A percentile compares a stretch with the other conserved stretches of the same genome.
Evolutionary conservation across 1,140 invertebrate species (phyloP).

Genomic region (Sinonovacula constricta): DNA sequence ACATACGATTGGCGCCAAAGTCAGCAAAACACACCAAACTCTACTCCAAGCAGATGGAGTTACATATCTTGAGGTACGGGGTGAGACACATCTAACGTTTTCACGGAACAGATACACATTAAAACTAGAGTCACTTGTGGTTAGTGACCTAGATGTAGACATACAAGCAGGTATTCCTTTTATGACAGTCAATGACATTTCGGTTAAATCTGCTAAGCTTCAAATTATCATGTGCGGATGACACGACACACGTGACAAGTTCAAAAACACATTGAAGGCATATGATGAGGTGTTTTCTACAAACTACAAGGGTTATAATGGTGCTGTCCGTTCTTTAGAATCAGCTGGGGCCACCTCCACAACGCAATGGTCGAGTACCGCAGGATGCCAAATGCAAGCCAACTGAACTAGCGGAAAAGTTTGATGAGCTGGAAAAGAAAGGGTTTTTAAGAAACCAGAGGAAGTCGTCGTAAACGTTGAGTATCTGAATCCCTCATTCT

Average conservation of each 20-base stretch:
- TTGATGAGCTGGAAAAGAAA: slow-evolving; percentile 50
- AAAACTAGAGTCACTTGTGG: not conserved
- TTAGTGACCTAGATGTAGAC: not conserved
- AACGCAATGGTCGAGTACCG: slow-evolving; percentile 56
- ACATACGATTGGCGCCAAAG: not conserved
- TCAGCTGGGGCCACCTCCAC: slow-evolving; percentile 54
- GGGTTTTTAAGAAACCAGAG: slow-evolving; percentile 29
- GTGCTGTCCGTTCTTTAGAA: slow-evolving; percentile 51
- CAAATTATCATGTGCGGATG: too few species aligned
- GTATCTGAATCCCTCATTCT: slow-evolving; percentile 46
- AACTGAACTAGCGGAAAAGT: slow-evolving; percentile 51
- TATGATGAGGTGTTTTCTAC: slow-evolving; percentile 51
- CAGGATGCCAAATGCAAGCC: slow-evolving; percentile 51
- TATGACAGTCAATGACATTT: slow-evolving; percentile 8
- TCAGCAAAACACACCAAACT: not conserved
- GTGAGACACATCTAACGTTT: not conserved
- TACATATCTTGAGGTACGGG: not conserved
- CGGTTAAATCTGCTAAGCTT: not conserved
- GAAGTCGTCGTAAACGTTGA: slow-evolving; percentile 34
- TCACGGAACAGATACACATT: not conserved
- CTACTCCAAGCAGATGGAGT: not conserved
- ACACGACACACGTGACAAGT: slow-evolving; percentile 35
- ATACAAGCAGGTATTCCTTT: not conserved
- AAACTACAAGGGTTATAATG: slow-evolving; percentile 55
- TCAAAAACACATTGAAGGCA: slow-evolving; percentile 25